Base-by-base conservation (phyloP, 1,140 invertebrate species). In the Trichonephila inaurata region DNA sequence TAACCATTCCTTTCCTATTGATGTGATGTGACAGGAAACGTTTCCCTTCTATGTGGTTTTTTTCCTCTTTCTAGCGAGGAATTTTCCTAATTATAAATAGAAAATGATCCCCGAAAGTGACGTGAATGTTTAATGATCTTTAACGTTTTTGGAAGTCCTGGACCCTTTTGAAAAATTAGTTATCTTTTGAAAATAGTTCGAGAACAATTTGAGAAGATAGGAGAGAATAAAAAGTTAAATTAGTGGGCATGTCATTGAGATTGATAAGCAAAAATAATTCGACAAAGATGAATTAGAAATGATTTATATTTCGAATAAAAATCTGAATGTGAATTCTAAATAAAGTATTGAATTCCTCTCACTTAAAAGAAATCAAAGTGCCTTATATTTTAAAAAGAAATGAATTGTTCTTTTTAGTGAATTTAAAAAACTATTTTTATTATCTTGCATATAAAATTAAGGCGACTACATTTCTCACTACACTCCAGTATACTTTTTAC, bases 1-100 rank as follows among this genome's bases (percentile, higher is more conserved):
- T 69, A 8, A 33, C 64, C 24, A 6, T 89, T 24, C 33, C 21
- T 89, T 64, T 64, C 14, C 24, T 86, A 60, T 40, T 77, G 72
- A 77, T 77, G 72, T 40, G 14, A 77, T 77, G 72, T 77, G 72
- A 40, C 72, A 77, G 72, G 72, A 16, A 33, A 19, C 28, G 28
- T 77, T 77, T 18, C 10, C 18, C 16, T 33, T 18, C 33, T 40
- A 10, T 51, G 5, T 8, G 51, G 10, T 51, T 51, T 77, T 28
- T 51, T 77, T 2, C 2, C 33, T 2, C 24, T 77, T 77, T 77
- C 28, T 28, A 28, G 7, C 18, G 16, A 77, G 72, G 72, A 77
- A 77, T 77, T 77, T 85, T 60, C 58, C 58, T 60, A 85, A 58
- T 85, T 51, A 58, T 85, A 85, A 85, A 85, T 58, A 85, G 44